phyloP scores from a whole-genome alignment of 2,113 vertebrate genomes.

The Athene noctua region DNA sequence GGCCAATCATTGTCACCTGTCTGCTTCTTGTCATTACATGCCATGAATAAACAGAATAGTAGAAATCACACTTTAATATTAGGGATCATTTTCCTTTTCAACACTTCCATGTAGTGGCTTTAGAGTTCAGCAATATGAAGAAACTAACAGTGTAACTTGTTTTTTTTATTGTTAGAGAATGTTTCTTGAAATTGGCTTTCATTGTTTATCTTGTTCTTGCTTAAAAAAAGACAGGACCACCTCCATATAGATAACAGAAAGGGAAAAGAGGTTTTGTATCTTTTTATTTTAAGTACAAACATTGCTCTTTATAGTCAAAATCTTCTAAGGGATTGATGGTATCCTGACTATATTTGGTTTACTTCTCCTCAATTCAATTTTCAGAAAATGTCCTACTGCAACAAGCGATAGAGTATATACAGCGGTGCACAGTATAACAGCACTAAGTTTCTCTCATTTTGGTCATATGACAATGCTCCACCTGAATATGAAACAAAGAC shows the following conservation, averaged over 20 bases:
- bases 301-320: not conserved
- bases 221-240: not conserved
- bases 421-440: not conserved
- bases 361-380: not conserved
- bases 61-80: not conserved
- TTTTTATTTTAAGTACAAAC: conserved; percentile 14
- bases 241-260: not conserved
- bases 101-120: not conserved
- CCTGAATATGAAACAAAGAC: not conserved
- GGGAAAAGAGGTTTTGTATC: not conserved
- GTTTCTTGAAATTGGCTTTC: conserved; percentile 2
- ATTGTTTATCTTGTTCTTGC: not conserved
- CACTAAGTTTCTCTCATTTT: not conserved
- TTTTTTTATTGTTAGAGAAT: not conserved
- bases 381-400: not conserved
- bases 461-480: not conserved
- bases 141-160: not conserved
- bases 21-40: not conserved
- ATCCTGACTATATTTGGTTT: conserved; percentile 12
- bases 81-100: not conserved
- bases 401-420: not conserved
- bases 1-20: not conserved
- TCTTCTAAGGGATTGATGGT: not conserved
- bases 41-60: not conserved
- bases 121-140: not conserved